phyloP scores from a whole-genome alignment of 2,113 vertebrate genomes.

The Rhipidura dahli region DNA sequence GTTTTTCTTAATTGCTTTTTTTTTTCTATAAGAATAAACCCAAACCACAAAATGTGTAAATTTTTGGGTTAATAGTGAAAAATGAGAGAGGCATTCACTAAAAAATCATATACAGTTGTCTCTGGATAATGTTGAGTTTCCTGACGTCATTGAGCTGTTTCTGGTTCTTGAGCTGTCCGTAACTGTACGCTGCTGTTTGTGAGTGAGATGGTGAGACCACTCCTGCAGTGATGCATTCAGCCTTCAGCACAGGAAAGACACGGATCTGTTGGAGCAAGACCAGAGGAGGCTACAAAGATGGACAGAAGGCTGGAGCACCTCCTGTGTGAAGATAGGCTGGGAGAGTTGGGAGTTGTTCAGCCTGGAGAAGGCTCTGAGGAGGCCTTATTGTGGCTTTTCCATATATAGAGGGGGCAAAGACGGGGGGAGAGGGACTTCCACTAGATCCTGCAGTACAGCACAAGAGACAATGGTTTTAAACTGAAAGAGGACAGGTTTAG shows the following conservation, averaged over 20 bases:
- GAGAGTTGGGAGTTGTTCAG: not conserved
- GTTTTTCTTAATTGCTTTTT: not conserved
- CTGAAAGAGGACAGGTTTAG: not conserved
- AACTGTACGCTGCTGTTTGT: not conserved
- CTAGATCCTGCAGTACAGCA: not conserved
- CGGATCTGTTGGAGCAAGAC: not conserved
- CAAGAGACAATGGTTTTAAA: not conserved
- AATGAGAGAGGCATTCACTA: not conserved
- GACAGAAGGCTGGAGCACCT: not conserved
- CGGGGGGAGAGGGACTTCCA: not conserved
- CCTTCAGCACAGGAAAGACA: not conserved
- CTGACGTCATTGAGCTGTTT: not conserved
- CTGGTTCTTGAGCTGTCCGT: not conserved
- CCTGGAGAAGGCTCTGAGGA: not conserved
- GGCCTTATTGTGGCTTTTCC: not conserved
- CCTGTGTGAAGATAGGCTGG: not conserved
- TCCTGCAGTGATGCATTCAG: not conserved
- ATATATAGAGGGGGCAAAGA: not conserved
- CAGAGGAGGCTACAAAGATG: not conserved
- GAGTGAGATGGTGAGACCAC: not conserved
- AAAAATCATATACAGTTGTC: not conserved
- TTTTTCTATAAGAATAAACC: not conserved
- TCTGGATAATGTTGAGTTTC: not conserved
- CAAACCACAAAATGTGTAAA: not conserved
- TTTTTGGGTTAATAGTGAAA: not conserved